Conservation (phyloP, 2,797 vertebrate genomes). For the Aulostomus chinensis region DNA sequence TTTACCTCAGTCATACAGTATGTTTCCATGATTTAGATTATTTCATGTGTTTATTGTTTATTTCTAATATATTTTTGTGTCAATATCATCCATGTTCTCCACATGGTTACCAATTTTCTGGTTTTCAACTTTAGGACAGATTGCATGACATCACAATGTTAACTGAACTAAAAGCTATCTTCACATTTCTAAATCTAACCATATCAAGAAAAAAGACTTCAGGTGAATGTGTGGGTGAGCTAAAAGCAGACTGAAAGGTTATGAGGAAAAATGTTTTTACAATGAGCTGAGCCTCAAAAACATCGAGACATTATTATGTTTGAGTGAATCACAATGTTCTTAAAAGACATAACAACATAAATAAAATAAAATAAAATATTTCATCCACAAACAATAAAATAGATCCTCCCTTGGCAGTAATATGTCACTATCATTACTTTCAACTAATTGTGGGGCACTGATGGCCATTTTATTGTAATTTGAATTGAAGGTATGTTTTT, state of each 20-base stretch:
- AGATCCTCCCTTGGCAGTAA: not conserved
- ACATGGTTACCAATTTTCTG: not conserved
- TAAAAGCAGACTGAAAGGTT: constrained; percentile 2
- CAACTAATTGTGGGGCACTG: not conserved
- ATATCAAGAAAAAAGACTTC: not conserved
- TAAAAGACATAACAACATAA: not conserved
- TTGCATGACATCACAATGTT: not conserved
- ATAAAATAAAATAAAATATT: too few relatives aligned
- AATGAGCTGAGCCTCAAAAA: too few relatives aligned
- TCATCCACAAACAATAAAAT: too few relatives aligned
- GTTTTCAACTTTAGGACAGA: not conserved
- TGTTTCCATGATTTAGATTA: not conserved
- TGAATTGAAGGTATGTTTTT: too few relatives aligned
- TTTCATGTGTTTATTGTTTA: too few relatives aligned
- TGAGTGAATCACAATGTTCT: not conserved
- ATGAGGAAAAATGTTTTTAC: too few relatives aligned
- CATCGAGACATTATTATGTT: not conserved
- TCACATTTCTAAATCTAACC: constrained; percentile 1
- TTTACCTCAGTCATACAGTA: too few relatives aligned
- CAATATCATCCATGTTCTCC: not conserved
- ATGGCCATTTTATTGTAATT: too few relatives aligned
- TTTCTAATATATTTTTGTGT: not conserved
- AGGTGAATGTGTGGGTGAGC: not conserved
- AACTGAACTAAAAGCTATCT: constrained; percentile 5
- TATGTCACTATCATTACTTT: not conserved